These are phyloP conservation scores for Theretra japonica DNA, from an alignment of 2,888 invertebrate genomes.

Conservation along the genomic window DNA sequence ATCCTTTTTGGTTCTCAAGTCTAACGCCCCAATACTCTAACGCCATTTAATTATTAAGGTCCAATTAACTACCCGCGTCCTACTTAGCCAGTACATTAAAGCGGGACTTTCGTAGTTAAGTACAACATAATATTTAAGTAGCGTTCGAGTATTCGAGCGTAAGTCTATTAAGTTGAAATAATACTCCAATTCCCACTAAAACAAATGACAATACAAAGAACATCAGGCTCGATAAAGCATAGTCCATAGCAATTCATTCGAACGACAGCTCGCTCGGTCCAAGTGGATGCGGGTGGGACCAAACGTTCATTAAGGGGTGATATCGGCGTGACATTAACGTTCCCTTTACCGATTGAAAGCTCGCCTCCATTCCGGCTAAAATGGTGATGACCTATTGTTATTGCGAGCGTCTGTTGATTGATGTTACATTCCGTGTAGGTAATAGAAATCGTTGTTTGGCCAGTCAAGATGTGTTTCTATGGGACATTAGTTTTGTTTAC, in stretches of 20 bases:
- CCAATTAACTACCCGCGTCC: too few relatives aligned
- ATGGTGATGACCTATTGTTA: not conserved
- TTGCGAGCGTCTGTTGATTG: not conserved
- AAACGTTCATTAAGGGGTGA: slow-evolving; percentile 47
- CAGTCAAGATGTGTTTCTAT: not conserved
- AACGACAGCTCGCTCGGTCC: slow-evolving; percentile 15
- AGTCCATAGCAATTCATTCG: slow-evolving; percentile 11
- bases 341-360: slow-evolving; percentile 36
- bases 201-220: not conserved
- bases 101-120: too few relatives aligned
- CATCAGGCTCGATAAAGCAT: slow-evolving; percentile 12
- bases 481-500: not conserved
- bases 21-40: too few relatives aligned
- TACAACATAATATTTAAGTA: too few relatives aligned
- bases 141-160: too few relatives aligned
- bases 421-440: not conserved
- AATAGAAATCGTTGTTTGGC: not conserved
- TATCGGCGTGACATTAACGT: slow-evolving; percentile 40
- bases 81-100: too few relatives aligned
- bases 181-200: not conserved
- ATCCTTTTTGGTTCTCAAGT: not conserved
- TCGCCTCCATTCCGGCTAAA: slow-evolving; percentile 28
- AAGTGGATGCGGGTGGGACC: slow-evolving; percentile 43
- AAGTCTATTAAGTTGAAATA: too few relatives aligned
- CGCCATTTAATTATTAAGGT: too few relatives aligned